A percentile compares a stretch with the other conserved stretches of the same genome.
phyloP scores from a whole-genome alignment of 2,888 invertebrate genomes.

The Choristoneura rosaceana region DNA sequence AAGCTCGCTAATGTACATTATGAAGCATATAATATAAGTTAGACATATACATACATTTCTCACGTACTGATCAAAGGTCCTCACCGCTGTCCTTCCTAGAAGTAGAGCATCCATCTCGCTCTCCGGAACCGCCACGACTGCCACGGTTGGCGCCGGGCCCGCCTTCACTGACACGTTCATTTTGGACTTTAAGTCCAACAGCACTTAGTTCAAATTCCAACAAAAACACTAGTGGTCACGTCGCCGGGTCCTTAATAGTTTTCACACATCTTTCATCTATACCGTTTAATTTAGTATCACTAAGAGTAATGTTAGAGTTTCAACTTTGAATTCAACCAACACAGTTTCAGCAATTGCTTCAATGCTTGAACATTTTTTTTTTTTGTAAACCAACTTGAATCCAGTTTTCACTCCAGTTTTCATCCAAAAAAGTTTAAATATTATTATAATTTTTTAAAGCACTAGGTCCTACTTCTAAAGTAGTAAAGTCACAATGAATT shows the following conservation, averaged over 20 bases:
- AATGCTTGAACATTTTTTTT: too few relatives aligned
- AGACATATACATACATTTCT: slow-evolving; percentile 81
- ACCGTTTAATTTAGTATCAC: not conserved
- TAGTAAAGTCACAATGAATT: not conserved
- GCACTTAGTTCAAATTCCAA: slow-evolving; percentile 31
- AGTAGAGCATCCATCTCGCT: slow-evolving; percentile 93
- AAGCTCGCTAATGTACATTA: slow-evolving; percentile 17
- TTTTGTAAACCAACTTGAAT: too few relatives aligned
- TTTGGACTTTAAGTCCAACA: slow-evolving; percentile 43
- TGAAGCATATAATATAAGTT: slow-evolving; percentile 44
- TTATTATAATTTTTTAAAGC: not conserved
- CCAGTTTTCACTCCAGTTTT: too few relatives aligned
- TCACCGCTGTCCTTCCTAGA: slow-evolving; percentile 92
- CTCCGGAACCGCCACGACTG: slow-evolving; percentile 87
- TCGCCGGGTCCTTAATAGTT: not conserved
- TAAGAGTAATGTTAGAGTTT: not conserved
- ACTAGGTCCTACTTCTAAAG: not conserved
- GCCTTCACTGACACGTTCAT: slow-evolving; percentile 74
- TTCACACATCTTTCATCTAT: not conserved
- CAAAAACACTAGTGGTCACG: not conserved
- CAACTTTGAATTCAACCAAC: not conserved
- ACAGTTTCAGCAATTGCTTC: not conserved
- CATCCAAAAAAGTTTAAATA: not conserved
- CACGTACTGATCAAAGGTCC: slow-evolving; percentile 86
- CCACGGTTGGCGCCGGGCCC: slow-evolving; percentile 84